Evolutionary conservation across 2,113 vertebrate species (phyloP).

Genomic region (Rhagologus leucostigma): DNA sequence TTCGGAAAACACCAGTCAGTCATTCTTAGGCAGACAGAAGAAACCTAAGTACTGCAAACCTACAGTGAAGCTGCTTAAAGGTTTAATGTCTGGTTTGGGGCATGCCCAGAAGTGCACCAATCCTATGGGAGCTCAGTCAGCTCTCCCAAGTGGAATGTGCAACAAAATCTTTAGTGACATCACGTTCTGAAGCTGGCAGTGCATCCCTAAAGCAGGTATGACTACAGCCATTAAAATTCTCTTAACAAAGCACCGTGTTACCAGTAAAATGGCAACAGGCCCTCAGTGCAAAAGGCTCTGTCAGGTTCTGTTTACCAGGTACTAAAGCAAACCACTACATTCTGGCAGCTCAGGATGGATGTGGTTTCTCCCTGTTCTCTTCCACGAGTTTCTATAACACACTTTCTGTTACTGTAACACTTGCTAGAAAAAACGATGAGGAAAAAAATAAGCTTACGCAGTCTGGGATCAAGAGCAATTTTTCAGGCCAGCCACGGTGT

Average conservation of each 20-base stretch:
- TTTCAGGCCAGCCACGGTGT: background rate
- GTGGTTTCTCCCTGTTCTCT: background rate
- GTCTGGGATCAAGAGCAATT: background rate
- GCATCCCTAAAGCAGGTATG: background rate
- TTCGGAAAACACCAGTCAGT: background rate
- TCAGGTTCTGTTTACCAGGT: background rate
- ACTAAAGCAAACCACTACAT: background rate
- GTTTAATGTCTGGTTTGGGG: background rate
- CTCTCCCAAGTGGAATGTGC: background rate
- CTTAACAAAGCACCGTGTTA: background rate
- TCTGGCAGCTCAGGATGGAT: background rate
- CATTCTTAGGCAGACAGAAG: background rate
- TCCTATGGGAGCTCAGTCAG: background rate
- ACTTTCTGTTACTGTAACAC: background rate
- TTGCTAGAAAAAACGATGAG: background rate
- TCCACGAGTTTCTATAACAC: background rate
- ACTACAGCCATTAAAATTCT: background rate
- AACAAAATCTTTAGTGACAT: background rate
- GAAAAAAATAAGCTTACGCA: background rate
- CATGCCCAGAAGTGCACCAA: background rate
- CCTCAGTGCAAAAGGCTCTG: background rate
- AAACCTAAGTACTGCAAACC: background rate
- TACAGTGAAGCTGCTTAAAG: background rate
- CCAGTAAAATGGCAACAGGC: background rate
- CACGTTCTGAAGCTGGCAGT: background rate